Percentiles rank a stretch among this genome's conserved stretches.
Evolutionary conservation across 2,113 vertebrate species (phyloP).

Genomic region (Manacus vitellinus): DNA sequence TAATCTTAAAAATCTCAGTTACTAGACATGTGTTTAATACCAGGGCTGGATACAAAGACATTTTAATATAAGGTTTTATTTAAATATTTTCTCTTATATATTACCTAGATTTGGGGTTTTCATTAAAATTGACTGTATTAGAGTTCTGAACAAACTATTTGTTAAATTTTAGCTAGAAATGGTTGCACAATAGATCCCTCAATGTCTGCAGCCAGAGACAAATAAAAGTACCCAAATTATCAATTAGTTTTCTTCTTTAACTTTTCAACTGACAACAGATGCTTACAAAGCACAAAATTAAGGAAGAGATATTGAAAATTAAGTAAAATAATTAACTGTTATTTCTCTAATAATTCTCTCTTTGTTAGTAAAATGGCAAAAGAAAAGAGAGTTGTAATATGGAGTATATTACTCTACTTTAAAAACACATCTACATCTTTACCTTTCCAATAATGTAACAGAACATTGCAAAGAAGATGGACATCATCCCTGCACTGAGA

Average conservation of each 20-base stretch:
- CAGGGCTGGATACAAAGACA: background rate
- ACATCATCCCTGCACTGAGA: background rate
- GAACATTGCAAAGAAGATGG: background rate
- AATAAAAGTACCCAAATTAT: background rate
- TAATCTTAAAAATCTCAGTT: background rate
- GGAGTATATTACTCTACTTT: background rate
- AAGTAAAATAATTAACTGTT: background rate
- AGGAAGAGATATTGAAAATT: background rate
- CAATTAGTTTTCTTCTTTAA: background rate
- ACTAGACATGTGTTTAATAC: background rate
- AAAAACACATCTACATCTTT: background rate
- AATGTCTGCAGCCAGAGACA: background rate
- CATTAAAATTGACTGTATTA: background rate
- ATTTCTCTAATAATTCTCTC: background rate
- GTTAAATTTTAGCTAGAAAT: background rate
- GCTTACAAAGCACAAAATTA: background rate
- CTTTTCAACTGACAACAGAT: background rate
- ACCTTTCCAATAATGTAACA: accelerated
- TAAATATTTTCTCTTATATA: background rate
- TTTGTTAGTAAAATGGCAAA: background rate
- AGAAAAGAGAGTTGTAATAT: background rate
- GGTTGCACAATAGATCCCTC: background rate
- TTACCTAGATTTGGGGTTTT: background rate
- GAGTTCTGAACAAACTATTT: background rate
- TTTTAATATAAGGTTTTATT: background rate